Percentiles rank a stretch among this genome's conserved stretches.
Conservation (phyloP, 35 echinoderm and acorn worm species). For the Heliocidaris tuberculata region DNA sequence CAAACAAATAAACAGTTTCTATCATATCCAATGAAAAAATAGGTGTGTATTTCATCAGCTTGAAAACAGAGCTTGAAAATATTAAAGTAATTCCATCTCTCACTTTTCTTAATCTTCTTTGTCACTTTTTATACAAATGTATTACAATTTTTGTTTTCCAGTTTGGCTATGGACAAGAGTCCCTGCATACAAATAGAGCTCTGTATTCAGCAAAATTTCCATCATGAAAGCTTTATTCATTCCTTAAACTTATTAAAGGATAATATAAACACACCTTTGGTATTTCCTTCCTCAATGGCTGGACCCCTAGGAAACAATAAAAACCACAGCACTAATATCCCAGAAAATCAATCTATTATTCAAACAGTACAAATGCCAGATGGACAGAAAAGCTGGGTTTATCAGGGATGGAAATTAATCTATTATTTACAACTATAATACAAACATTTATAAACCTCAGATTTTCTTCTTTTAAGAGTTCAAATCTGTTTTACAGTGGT, state of each 20-base stretch:
- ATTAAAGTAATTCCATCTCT: background rate
- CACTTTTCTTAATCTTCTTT: too few relatives aligned
- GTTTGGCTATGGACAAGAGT: too few relatives aligned
- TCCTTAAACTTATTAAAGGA: background rate
- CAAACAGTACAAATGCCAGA: background rate
- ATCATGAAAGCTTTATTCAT: background rate
- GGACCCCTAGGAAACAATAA: background rate
- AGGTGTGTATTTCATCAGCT: background rate
- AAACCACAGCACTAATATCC: background rate
- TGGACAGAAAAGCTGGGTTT: background rate
- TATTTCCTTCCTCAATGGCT: background rate
- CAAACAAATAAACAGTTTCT: background rate
- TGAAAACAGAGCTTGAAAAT: background rate
- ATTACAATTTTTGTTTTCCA: too few relatives aligned
- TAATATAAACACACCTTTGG: background rate
- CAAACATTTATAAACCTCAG: background rate
- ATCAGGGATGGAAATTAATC: background rate
- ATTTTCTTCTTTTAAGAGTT: background rate
- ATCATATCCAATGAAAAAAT: background rate
- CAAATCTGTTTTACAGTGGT: background rate
- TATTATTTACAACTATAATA: background rate
- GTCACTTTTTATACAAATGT: too few relatives aligned
- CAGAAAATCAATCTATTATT: background rate
- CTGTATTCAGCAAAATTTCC: too few relatives aligned
- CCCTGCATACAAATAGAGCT: too few relatives aligned